Percentiles rank a stretch among this genome's conserved stretches.
phyloP scores from a whole-genome alignment of 2,797 vertebrate species.

The Jordanella pulchra region DNA sequence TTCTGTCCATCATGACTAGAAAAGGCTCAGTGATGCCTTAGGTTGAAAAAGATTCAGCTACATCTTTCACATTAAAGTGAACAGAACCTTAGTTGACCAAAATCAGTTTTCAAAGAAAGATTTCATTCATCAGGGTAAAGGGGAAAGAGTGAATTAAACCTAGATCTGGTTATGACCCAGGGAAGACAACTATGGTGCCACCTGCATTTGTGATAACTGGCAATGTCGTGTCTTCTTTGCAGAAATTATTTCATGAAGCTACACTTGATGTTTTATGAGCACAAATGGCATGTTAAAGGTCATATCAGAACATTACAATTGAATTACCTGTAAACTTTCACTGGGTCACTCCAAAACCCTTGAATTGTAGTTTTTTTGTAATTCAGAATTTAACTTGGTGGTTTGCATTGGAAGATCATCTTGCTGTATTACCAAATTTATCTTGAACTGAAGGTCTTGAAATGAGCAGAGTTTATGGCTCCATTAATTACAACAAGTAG shows the following conservation, averaged over 20 bases:
- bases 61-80: not conserved
- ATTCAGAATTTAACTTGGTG: not conserved
- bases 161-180: too few species aligned
- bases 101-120: not conserved
- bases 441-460: too few species aligned
- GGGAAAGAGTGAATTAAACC: not conserved
- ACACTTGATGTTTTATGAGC: not conserved
- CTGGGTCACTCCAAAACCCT: not conserved
- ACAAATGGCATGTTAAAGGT: not conserved
- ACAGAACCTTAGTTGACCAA: too few species aligned
- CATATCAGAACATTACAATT: not conserved
- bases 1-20: not conserved
- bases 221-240: too few species aligned
- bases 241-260: not conserved
- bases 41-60: not conserved
- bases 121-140: too few species aligned
- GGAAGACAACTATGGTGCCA: too few species aligned
- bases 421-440: not conserved
- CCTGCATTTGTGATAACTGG: too few species aligned
- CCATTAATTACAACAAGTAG: too few species aligned
- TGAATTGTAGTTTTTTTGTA: not conserved
- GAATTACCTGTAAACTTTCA: not conserved
- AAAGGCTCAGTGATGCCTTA: not conserved
- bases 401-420: not conserved
- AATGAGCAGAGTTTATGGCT: too few species aligned